Base-by-base conservation (phyloP, 2,113 vertebrate species). In the Dissostichus mawsoni region DNA sequence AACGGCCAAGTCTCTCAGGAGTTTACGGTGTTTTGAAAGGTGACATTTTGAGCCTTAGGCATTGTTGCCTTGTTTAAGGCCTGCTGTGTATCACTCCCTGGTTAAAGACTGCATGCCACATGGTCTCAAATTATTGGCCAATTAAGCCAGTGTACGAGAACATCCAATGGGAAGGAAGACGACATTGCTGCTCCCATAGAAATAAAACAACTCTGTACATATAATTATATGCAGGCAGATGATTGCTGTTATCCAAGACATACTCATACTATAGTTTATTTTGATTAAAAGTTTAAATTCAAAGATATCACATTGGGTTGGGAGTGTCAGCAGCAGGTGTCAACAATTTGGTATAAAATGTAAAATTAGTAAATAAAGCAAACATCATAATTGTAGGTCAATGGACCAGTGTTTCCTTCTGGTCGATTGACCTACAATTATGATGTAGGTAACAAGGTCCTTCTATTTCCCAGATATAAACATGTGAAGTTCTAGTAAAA, bases 81-180 rank as follows among this genome's bases (percentile, higher is more conserved):
- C 85, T 85, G 85, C 76, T 87, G 87, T 64, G 78, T 57, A 86
- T 87, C 80, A 87, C 56, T 66, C 75, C 3, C n/a, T 69, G 17
- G 78, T 82, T 74, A 69, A 83, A 36, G 58, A 76, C 75, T 87
- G 78, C 53, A 48, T 79, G 77, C 82, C 88, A 88, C 65, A 88
- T 82, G 83, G 59, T 78, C 78, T 78, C 57, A 85, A 75, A 84
- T 81, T 67, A 86, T 88, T 88, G 72, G 72, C 78, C 76, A 91
- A 88, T 93, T 86, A 90, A 76, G 76, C 64, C 67, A 76, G 57
- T 33, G 25, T 77, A 25, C 62, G 69, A 74, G 65, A 74, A 69
- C 68, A 78, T 72, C 77, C 79, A 80, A 55, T 51, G 74, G 80
- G 78, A 76, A 73, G 1, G 69, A 76, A 87, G 81, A 82, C 36